Conservation (phyloP, 2,113 vertebrate species). For the Thalassoma bifasciatum region DNA sequence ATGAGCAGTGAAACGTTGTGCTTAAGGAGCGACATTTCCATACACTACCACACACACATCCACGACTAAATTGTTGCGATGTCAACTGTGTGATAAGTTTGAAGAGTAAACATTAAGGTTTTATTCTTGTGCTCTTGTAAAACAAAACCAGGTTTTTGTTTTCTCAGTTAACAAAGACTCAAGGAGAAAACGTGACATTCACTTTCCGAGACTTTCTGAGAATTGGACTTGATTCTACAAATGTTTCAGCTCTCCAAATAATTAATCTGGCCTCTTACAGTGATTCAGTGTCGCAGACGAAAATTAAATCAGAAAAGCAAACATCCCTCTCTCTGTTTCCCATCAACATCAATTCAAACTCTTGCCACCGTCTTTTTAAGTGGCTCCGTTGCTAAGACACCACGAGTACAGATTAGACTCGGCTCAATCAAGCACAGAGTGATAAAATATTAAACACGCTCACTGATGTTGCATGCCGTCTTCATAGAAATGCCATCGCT, state of each 20-base stretch:
- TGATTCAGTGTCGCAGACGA: constrained; percentile 22
- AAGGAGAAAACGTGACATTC: too few relatives aligned
- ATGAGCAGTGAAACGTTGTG: too few relatives aligned
- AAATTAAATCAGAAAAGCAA: constrained; percentile 23
- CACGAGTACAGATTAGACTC: background rate
- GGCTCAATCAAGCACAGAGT: background rate
- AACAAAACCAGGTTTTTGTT: too few relatives aligned
- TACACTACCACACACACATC: too few relatives aligned
- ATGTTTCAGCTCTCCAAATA: constrained; percentile 5
- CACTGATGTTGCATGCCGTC: constrained; percentile 1
- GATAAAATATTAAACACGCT: constrained; percentile 38
- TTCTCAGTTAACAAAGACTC: too few relatives aligned
- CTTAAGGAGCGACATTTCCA: too few relatives aligned
- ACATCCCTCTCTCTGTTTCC: constrained; percentile 30
- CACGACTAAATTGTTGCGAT: too few relatives aligned
- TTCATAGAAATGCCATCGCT: background rate
- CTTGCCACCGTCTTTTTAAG: background rate
- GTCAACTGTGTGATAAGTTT: too few relatives aligned
- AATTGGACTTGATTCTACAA: background rate
- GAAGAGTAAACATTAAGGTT: too few relatives aligned
- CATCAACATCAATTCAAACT: constrained; percentile 27
- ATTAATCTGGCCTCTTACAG: constrained; percentile 29
- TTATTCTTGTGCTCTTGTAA: too few relatives aligned
- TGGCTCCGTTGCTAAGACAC: constrained; percentile 16
- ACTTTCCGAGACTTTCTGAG: background rate